These are phyloP conservation scores for Thysanoteuthis rhombus DNA, from an alignment of 2,888 invertebrate species.

Conservation along the genomic window DNA sequence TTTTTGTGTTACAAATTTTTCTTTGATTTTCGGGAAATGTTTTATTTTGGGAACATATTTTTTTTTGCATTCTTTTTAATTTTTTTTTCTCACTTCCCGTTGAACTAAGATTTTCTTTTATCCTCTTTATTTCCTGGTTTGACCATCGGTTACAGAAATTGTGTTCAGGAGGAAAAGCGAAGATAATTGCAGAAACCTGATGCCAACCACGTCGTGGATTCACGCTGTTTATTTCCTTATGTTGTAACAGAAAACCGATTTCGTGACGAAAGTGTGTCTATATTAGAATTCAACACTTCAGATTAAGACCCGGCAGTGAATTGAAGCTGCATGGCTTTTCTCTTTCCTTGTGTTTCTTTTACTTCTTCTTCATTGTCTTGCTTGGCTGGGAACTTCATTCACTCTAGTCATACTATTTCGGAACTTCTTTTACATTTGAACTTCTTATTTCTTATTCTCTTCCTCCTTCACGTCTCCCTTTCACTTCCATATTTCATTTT, in stretches of 20 bases:
- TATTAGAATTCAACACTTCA: background rate
- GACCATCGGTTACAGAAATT: background rate
- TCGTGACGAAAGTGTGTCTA: constrained; percentile 12
- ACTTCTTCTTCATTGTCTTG: too few relatives aligned
- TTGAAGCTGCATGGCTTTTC: background rate
- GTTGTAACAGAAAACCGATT: background rate
- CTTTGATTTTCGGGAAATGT: too few relatives aligned
- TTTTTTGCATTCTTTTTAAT: background rate
- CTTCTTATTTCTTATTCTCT: too few relatives aligned
- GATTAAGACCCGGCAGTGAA: background rate
- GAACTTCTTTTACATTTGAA: too few relatives aligned
- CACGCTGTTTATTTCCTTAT: background rate
- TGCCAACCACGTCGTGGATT: constrained; percentile 12
- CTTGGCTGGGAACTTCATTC: too few relatives aligned
- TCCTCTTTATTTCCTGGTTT: background rate
- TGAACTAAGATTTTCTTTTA: background rate
- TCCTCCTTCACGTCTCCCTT: too few relatives aligned
- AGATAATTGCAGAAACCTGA: background rate
- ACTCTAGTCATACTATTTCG: too few relatives aligned
- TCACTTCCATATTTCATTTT: too few relatives aligned
- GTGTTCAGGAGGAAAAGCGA: background rate
- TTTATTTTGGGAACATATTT: too few relatives aligned
- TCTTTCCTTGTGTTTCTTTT: too few relatives aligned
- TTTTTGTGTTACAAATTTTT: too few relatives aligned
- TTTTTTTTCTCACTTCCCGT: background rate